These are phyloP conservation scores for Bombus waltoni DNA, from an alignment of 1,140 invertebrate species.

Conservation along the genomic window DNA sequence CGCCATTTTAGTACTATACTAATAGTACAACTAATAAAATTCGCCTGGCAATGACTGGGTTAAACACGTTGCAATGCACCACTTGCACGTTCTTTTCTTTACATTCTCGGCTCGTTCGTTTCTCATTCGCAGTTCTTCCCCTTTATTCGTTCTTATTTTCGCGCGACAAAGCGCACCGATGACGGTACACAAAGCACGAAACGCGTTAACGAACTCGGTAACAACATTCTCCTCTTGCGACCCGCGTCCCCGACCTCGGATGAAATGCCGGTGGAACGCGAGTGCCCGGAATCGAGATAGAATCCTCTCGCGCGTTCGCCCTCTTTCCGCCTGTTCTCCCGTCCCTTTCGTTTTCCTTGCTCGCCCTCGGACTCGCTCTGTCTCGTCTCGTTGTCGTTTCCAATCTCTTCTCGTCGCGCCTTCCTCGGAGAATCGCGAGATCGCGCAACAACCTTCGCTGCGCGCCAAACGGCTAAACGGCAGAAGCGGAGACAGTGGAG, in stretches of 20 bases:
- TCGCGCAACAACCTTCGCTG: neutral
- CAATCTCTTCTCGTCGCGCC: neutral
- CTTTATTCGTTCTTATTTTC: neutral
- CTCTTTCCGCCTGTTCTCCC: neutral
- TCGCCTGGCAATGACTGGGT: too few species aligned
- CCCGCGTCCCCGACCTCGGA: neutral
- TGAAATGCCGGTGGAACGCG: slow-evolving; percentile 29
- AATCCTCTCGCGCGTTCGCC: neutral
- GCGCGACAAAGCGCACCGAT: neutral
- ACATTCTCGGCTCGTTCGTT: neutral
- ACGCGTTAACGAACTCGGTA: slow-evolving; percentile 38
- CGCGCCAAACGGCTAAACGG: neutral
- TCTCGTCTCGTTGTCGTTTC: neutral
- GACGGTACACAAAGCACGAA: neutral
- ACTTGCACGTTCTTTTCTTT: neutral
- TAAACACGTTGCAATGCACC: too few species aligned
- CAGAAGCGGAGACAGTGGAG: neutral
- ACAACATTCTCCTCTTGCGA: slow-evolving; percentile 28
- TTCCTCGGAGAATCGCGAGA: slow-evolving; percentile 3
- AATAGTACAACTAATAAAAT: too few species aligned
- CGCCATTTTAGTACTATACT: too few species aligned
- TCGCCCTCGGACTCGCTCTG: neutral
- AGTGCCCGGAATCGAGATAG: neutral
- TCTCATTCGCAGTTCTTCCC: neutral
- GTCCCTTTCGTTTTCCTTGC: neutral